Conservation (phyloP, 2,113 vertebrate genomes). For the Chionomys nivalis region DNA sequence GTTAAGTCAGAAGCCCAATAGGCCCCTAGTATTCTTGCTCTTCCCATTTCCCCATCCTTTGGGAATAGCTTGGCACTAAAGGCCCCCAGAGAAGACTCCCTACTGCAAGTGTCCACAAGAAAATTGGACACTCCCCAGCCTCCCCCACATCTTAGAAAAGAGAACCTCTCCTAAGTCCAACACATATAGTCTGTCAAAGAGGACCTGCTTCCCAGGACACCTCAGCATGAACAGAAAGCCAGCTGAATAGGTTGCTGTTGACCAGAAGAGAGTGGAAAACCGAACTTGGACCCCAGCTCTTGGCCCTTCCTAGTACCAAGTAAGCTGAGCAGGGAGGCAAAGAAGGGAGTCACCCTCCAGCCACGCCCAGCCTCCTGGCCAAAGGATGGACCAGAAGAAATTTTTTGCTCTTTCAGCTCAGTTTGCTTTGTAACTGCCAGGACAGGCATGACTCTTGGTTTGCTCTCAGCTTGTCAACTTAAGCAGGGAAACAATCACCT, state of each 20-base stretch:
- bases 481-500: not conserved
- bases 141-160: not conserved
- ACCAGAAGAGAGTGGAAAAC: accelerated
- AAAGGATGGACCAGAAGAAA: not conserved
- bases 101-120: not conserved
- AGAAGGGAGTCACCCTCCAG: accelerated
- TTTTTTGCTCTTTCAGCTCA: accelerated
- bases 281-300: accelerated
- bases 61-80: not conserved
- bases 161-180: not conserved
- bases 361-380: accelerated
- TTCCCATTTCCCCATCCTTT: not conserved
- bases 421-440: not conserved
- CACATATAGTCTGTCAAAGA: not conserved
- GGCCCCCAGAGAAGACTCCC: not conserved
- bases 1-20: not conserved
- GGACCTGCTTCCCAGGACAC: not conserved
- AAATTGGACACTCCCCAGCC: not conserved
- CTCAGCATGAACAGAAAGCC: not conserved
- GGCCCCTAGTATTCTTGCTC: not conserved
- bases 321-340: not conserved
- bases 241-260: not conserved
- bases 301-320: not conserved
- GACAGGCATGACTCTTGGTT: accelerated
- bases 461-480: not conserved